Percentiles rank a stretch among this genome's conserved stretches.
Conservation (phyloP, 2,888 invertebrate genomes). For the Hydraecia micacea region DNA sequence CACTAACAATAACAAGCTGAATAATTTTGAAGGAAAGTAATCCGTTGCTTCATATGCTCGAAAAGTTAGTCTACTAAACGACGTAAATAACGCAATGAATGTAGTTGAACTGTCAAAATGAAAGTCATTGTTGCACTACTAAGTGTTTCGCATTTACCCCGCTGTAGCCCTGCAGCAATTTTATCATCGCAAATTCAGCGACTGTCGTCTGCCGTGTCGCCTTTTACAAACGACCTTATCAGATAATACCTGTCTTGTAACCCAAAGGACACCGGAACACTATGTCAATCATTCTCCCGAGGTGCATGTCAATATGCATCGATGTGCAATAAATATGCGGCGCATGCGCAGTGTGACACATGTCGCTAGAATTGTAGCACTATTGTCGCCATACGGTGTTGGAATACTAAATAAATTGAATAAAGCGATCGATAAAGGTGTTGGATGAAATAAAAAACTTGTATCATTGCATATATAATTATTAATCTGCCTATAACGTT, state of each 20-base stretch:
- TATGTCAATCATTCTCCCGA: slow-evolving; percentile 15
- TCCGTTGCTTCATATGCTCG: too few species aligned
- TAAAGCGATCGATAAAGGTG: background rate
- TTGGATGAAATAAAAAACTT: background rate
- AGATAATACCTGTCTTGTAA: slow-evolving; percentile 14
- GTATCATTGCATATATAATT: background rate
- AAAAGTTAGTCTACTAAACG: too few species aligned
- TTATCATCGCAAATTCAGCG: background rate
- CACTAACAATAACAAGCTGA: too few species aligned
- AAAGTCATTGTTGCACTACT: too few species aligned
- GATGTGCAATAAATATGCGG: slow-evolving; percentile 39
- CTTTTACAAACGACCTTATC: slow-evolving; percentile 16
- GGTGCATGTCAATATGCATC: slow-evolving; percentile 40
- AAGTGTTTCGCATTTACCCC: too few species aligned
- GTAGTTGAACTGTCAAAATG: too few species aligned
- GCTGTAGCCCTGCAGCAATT: background rate
- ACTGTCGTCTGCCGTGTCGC: too few species aligned
- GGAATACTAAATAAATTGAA: slow-evolving; percentile 27
- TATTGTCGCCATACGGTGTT: background rate
- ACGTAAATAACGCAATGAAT: too few species aligned
- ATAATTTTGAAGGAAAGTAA: too few species aligned
- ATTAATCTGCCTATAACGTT: background rate
- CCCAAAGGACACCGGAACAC: slow-evolving; percentile 44
- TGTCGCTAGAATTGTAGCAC: slow-evolving; percentile 48
- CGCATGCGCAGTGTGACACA: slow-evolving; percentile 36